Evolutionary conservation across 1,140 invertebrate genomes (phyloP).

Genomic region (Phortica variegata): DNA sequence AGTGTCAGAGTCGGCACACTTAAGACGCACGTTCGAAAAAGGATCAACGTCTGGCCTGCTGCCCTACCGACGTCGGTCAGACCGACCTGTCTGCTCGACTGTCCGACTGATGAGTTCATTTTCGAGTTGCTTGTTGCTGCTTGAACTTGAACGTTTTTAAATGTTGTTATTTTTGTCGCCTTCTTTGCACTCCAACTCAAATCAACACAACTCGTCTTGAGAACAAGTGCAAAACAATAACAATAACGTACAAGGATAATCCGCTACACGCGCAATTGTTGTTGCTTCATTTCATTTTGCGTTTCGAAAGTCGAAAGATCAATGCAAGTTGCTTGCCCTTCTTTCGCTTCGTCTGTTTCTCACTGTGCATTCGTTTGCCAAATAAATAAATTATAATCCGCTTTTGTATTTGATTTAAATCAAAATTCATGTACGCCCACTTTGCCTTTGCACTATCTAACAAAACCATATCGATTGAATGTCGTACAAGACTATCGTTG

Average conservation of each 20-base stretch:
- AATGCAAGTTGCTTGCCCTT: too few relatives aligned
- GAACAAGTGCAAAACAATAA: too few relatives aligned
- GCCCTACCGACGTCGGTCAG: too few relatives aligned
- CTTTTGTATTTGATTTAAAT: conserved; percentile 49
- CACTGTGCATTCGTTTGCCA: conserved; percentile 25
- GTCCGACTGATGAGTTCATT: conserved; percentile 41
- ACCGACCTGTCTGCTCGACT: too few relatives aligned
- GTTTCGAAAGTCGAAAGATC: background rate
- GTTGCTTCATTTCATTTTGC: conserved; percentile 11
- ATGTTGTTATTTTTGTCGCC: conserved; percentile 22
- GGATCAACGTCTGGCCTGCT: conserved; percentile 10
- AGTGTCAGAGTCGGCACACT: background rate
- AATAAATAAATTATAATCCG: conserved; percentile 53
- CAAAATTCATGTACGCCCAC: conserved; percentile 47
- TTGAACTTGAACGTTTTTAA: conserved; percentile 43
- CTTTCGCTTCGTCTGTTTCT: background rate
- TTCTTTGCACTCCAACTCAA: background rate
- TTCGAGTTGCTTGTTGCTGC: conserved; percentile 4
- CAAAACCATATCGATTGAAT: too few relatives aligned
- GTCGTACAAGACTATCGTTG: too few relatives aligned
- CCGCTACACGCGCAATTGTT: conserved; percentile 36
- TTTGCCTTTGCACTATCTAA: conserved; percentile 5
- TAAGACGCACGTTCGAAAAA: background rate
- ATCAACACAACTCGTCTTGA: too few relatives aligned
- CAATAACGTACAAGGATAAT: conserved; percentile 39